Conservation (phyloP, 2,888 invertebrate species). For the Malachius bipustulatus region DNA sequence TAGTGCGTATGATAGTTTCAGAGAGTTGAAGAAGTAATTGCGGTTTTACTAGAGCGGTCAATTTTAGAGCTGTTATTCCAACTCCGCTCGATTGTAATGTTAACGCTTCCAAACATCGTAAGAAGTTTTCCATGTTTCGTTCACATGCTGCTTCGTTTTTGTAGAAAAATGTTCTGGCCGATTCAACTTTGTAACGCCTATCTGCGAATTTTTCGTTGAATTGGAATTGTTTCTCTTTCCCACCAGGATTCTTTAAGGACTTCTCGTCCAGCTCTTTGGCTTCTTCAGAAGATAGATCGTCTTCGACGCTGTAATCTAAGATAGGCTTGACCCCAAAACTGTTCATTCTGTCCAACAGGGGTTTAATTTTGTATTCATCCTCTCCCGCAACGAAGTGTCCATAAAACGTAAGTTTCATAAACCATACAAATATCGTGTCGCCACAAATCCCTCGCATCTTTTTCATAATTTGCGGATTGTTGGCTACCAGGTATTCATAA, state of each 20-base stretch:
- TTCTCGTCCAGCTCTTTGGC: slow-evolving; percentile 80
- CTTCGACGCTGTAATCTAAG: slow-evolving; percentile 90
- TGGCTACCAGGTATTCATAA: slow-evolving; percentile 66
- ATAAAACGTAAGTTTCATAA: slow-evolving; percentile 87
- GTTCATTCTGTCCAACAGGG: slow-evolving; percentile 62
- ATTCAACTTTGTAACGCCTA: slow-evolving; percentile 74
- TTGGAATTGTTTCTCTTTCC: neutral
- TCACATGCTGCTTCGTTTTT: slow-evolving; percentile 90
- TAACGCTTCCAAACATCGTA: slow-evolving; percentile 83
- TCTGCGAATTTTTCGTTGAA: slow-evolving; percentile 81
- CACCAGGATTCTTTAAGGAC: slow-evolving; percentile 43
- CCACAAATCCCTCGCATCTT: slow-evolving; percentile 58
- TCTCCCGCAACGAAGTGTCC: slow-evolving; percentile 96
- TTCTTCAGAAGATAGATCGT: slow-evolving; percentile 76
- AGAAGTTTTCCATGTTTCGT: slow-evolving; percentile 82
- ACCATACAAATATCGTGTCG: slow-evolving; percentile 54
- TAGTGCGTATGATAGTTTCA: slow-evolving; percentile 83
- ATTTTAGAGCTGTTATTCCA: slow-evolving; percentile 88
- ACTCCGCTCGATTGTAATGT: slow-evolving; percentile 60
- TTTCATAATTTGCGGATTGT: slow-evolving; percentile 82
- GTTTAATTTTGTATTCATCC: slow-evolving; percentile 66
- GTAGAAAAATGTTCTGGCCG: slow-evolving; percentile 91
- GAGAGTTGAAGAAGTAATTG: slow-evolving; percentile 83
- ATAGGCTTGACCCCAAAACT: slow-evolving; percentile 92
- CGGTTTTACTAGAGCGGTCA: slow-evolving; percentile 88